A percentile compares a stretch with the other conserved stretches of the same genome.
phyloP scores from a whole-genome alignment of 2,888 invertebrate genomes.

The Euproctis similis region DNA sequence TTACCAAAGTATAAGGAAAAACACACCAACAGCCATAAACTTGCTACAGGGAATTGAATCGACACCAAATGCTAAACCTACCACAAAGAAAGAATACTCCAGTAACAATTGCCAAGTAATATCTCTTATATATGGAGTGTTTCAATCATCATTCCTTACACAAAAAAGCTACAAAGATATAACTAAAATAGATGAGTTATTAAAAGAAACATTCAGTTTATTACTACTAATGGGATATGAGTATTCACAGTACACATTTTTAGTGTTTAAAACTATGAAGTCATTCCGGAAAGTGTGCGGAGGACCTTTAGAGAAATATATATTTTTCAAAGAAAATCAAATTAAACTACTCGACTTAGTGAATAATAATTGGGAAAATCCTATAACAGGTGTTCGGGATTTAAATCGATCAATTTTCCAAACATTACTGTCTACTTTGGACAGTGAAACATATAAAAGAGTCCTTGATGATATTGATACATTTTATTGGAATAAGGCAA shows the following conservation, averaged over 20 bases:
- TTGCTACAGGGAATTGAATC: no score
- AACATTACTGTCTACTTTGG: slow-evolving; percentile 39
- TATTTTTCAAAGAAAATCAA: slow-evolving; percentile 41
- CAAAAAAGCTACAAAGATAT: slow-evolving; percentile 16
- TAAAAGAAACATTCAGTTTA: slow-evolving; percentile 39
- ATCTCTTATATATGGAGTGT: slow-evolving; percentile 62
- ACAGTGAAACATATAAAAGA: slow-evolving; percentile 29
- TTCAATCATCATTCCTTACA: slow-evolving; percentile 52
- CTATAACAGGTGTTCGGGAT: slow-evolving; percentile 73
- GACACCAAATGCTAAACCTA: no score
- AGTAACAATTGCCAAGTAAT: slow-evolving; percentile 29
- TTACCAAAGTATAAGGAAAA: slow-evolving; percentile 20
- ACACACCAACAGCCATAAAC: not conserved
- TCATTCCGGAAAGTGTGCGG: slow-evolving; percentile 55
- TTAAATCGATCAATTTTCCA: slow-evolving; percentile 67
- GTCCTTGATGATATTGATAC: slow-evolving; percentile 45
- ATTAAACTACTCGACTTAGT: slow-evolving; percentile 61
- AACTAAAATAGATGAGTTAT: slow-evolving; percentile 19
- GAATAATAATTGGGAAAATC: slow-evolving; percentile 79
- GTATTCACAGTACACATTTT: slow-evolving; percentile 71
- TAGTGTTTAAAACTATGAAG: slow-evolving; percentile 67
- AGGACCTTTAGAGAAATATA: slow-evolving; percentile 37
- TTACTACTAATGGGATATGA: slow-evolving; percentile 52
- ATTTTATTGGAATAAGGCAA: slow-evolving; percentile 77
- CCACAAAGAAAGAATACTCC: slow-evolving; percentile 10